Evolutionary conservation across 2,113 vertebrate genomes (phyloP), one percentile per base, ranked within the genome.

Genomic region (Budorcas taxicolor): DNA sequence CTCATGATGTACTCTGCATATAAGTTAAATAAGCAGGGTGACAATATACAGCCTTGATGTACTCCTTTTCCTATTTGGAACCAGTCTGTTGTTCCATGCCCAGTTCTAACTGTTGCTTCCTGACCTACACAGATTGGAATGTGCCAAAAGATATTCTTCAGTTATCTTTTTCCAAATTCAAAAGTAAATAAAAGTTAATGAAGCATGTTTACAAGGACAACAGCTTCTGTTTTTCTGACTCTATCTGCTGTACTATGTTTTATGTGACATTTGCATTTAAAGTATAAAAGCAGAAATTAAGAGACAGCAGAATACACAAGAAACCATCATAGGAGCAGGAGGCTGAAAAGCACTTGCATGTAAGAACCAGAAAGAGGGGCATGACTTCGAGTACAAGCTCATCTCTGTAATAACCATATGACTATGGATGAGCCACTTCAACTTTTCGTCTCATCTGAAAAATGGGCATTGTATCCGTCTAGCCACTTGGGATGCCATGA

Each of bases 111-210:
- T 71, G 10, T 23, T 6, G 67, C 67, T 71, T 71, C n/a, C 19
- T 40, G 67, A 71, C n/a, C n/a, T 71, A 23, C n/a, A 71, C 64
- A 74, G 19, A 40, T 36, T 7, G 4, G 10, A 95, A 87, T 83
- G 5, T 78, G 25, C 47, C 57, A 91, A 33, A 96, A 87, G 6
- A 60, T 27, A 71, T 33, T 87, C 36, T 92, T 83, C 53, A 55
- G 52, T 25, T 91, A 88, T 76, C 11, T 58, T 88, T 95, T 87
- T 87, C 67, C 36, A 96, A 81, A 93, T 31, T 87, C 57, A 60
- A 89, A 95, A 13, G 15, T 91, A 92, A 91, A 91, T 91, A 45
- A 94, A 89, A 94, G 36, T 92, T 89, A 85, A 97, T 89, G 91
- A 47, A 87, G 27, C n/a, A 84, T 50, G 53, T 90, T 95, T 83